Evolutionary conservation across 1,140 invertebrate species (phyloP).

Genomic region (Lucilia cuprina): DNA sequence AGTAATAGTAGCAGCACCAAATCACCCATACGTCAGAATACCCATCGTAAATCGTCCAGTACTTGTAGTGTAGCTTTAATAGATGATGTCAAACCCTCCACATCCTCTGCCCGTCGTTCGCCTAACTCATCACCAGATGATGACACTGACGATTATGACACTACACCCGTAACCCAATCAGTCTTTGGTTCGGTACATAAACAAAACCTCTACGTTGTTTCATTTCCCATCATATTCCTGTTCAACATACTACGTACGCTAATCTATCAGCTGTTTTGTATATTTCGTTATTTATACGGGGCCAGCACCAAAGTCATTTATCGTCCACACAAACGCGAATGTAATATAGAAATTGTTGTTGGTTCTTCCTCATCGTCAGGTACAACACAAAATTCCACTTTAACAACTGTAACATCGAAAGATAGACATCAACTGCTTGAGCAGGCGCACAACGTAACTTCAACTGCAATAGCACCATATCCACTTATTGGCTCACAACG

Average conservation of each 20-base stretch:
- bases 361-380: conserved; percentile 36
- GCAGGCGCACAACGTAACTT: conserved; percentile 9
- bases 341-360: conserved; percentile 69
- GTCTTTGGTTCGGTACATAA: conserved; percentile 77
- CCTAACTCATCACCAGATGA: conserved; percentile 51
- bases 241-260: conserved; percentile 81
- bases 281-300: conserved; percentile 83
- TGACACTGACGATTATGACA: conserved; percentile 54
- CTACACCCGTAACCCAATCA: conserved; percentile 47
- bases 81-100: conserved; percentile 49
- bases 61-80: conserved; percentile 53
- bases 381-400: conserved; percentile 48
- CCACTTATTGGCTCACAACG: conserved; percentile 28
- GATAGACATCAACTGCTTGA: conserved; percentile 37
- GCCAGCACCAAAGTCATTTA: conserved; percentile 75
- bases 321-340: conserved; percentile 69
- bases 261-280: conserved; percentile 83
- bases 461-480: conserved; percentile 35
- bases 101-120: conserved; percentile 48
- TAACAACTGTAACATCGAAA: conserved; percentile 14
- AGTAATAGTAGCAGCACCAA: conserved; percentile 58
- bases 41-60: conserved; percentile 50
- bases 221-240: conserved; percentile 82
- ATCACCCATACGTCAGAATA: conserved; percentile 52
- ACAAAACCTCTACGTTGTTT: conserved; percentile 83